Evolutionary conservation across 2,113 vertebrate genomes (phyloP).

Genomic region (Megaptera novaeangliae): DNA sequence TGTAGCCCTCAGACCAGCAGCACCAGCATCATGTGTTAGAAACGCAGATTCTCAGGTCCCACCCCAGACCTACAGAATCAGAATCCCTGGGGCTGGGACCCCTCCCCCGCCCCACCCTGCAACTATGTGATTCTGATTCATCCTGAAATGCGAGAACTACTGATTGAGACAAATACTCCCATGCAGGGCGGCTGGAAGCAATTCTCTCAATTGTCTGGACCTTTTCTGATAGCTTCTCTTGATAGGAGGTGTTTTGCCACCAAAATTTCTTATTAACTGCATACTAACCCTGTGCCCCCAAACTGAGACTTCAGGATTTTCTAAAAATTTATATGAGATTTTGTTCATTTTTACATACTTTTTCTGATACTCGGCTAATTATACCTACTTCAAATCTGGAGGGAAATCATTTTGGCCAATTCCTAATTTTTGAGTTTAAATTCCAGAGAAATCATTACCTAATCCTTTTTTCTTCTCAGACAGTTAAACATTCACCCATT

Average conservation of each 20-base stretch:
- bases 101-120: no score
- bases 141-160: not conserved
- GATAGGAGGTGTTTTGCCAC: not conserved
- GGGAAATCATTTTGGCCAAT: not conserved
- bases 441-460: slow-evolving; percentile 23
- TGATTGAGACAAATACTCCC: not conserved
- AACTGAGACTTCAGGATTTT: not conserved
- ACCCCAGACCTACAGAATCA: not conserved
- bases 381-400: not conserved
- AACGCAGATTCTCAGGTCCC: not conserved
- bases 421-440: slow-evolving; percentile 14
- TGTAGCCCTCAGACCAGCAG: not conserved
- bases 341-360: not conserved
- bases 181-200: not conserved
- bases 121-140: not conserved
- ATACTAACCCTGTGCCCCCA: not conserved
- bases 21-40: not conserved
- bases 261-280: not conserved
- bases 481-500: not conserved
- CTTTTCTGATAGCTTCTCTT: not conserved
- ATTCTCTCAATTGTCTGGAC: not conserved
- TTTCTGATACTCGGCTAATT: not conserved
- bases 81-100: not conserved
- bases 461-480: not conserved
- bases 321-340: not conserved